Conservation (phyloP, 2,113 vertebrate species). For the Acanthisitta chloris region DNA sequence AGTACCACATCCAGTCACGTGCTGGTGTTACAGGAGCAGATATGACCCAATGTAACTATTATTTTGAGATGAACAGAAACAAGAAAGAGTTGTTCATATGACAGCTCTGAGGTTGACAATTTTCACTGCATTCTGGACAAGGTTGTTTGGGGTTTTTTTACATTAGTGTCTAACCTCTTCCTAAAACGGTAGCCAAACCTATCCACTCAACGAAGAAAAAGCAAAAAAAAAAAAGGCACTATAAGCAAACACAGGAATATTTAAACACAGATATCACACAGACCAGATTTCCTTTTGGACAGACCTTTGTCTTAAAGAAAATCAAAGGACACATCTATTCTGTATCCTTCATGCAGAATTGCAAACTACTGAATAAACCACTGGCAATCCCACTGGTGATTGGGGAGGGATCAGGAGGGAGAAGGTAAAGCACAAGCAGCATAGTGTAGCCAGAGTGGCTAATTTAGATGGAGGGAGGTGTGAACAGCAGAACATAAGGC, state of each 20-base stretch:
- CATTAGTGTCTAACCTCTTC: neutral
- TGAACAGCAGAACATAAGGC: conserved; percentile 40
- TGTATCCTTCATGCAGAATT: neutral
- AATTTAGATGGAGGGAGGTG: neutral
- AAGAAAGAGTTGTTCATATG: neutral
- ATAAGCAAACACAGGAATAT: neutral
- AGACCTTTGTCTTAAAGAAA: neutral
- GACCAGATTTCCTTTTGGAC: neutral
- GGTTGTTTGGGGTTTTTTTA: too few relatives aligned
- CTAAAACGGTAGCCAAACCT: neutral
- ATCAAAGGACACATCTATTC: neutral
- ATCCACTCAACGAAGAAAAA: neutral
- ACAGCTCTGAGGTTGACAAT: neutral
- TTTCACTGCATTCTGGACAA: neutral
- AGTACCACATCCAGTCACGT: neutral
- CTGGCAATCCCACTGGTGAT: neutral
- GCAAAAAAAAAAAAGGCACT: neutral
- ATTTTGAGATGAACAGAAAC: neutral
- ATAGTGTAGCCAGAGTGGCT: neutral
- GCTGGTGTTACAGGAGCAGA: neutral
- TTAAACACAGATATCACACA: neutral
- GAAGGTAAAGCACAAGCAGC: neutral
- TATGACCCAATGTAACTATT: neutral
- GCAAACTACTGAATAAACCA: neutral
- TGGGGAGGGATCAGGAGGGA: neutral